phyloP scores from a whole-genome alignment of 2,113 vertebrate species.

The Sinosuthora webbiana region DNA sequence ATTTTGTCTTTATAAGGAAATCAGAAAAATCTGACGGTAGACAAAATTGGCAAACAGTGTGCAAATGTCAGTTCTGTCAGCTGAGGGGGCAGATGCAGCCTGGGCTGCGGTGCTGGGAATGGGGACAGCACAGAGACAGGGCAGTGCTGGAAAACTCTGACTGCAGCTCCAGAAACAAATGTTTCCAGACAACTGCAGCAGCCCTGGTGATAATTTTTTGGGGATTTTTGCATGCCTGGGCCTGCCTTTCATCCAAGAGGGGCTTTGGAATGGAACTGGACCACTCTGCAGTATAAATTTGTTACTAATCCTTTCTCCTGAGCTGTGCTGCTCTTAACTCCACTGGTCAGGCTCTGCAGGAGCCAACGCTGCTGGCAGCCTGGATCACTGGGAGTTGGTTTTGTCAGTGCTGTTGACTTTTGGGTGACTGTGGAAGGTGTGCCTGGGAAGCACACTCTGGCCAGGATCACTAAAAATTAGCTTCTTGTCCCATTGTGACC shows the following conservation, averaged over 20 bases:
- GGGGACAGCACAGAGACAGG: background rate
- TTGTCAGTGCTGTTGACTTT: background rate
- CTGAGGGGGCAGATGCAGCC: background rate
- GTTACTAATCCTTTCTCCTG: background rate
- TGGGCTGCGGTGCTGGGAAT: background rate
- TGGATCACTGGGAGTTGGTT: background rate
- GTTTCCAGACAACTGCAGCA: background rate
- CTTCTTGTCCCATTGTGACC: accelerated
- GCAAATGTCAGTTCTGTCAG: background rate
- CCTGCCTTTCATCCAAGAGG: background rate
- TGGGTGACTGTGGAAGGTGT: background rate
- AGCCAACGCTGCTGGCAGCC: accelerated
- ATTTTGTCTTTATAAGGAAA: background rate
- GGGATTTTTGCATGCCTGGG: background rate
- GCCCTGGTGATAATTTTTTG: background rate
- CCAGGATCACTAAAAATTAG: background rate
- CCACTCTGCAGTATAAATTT: background rate
- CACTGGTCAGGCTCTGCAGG: background rate
- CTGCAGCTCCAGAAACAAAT: background rate
- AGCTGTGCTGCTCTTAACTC: background rate
- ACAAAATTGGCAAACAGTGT: background rate
- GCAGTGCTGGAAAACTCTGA: background rate
- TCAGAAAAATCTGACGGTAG: background rate
- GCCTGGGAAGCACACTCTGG: background rate
- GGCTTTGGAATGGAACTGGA: background rate